Base-by-base conservation (phyloP, 1,140 invertebrate genomes). In the Micrasema minimum region DNA sequence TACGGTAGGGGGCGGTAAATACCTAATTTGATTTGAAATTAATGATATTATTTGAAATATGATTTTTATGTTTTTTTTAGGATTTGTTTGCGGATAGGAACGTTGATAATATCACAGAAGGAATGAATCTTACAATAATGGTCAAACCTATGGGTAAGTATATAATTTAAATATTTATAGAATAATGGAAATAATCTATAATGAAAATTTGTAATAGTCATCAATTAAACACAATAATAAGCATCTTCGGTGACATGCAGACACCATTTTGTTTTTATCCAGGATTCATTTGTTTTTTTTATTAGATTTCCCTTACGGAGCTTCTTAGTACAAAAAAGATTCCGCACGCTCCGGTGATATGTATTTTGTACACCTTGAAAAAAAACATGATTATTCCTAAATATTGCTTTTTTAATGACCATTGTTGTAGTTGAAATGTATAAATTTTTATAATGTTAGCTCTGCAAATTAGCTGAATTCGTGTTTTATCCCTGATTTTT, bases 81-180 rank as follows among this genome's bases (percentile, higher is more conserved):
- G 73, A 75, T 48, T 66, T 75, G 11, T 75, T 72, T 57, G 48
- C 62, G 1, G 45, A 45, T 14, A 48, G 69, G 9, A 70, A 72
- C 38, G 7, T 75, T 2, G 14, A n/a, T 22, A 75, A 75, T 51
- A 62, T 75, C 26, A 72, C 73, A 6, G 22, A 41, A 0, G 31
- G 20, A 6, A 61, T 69, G 12, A 20, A 16, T 9, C 23, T 75
- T 9, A 66, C 37, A 18, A 26, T 75, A 20, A 69, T 20, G 11
- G 59, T 75, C 0, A 20, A 66, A 66, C 66, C 73, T 7, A 69
- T 72, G 66, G 73, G 73, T 75, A 69, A 50, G 59, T 55, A 26
- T n/a, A 2, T 35, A 31, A n/a, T 23, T 20, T 11, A 10, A 48
- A 45, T 45, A 45, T 45, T 45, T 6, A 45, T 12, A n/a, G n/a